phyloP scores from a whole-genome alignment of 2,113 vertebrate genomes.

The Oryzias curvinotus region DNA sequence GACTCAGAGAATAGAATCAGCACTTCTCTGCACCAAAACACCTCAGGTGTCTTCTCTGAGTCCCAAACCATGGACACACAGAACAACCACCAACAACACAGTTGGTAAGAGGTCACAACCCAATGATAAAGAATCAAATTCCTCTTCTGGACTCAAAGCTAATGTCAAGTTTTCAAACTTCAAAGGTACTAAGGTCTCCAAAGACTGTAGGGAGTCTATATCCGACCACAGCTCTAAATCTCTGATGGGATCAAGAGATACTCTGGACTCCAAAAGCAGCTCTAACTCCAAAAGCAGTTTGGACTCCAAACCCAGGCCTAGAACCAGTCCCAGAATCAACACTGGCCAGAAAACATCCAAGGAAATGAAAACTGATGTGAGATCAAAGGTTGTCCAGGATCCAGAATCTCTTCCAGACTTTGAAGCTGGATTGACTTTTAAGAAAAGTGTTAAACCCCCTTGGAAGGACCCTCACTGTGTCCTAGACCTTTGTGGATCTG shows the following conservation, averaged over 20 bases:
- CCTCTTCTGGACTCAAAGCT: conserved; percentile 14
- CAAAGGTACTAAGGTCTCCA: neutral
- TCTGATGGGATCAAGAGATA: conserved; percentile 18
- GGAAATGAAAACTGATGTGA: conserved; percentile 6
- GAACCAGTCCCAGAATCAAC: conserved; percentile 11
- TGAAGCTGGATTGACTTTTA: conserved; percentile 2
- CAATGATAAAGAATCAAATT: conserved; percentile 16
- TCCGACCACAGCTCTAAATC: conserved; percentile 1
- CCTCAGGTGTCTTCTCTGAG: conserved; percentile 2
- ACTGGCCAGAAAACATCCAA: conserved; percentile 15
- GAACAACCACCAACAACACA: neutral
- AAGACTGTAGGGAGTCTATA: conserved; percentile 22
- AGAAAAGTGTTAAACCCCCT: neutral
- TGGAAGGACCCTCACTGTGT: conserved; percentile 9
- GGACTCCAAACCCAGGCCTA: conserved; percentile 22
- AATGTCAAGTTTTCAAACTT: conserved; percentile 24
- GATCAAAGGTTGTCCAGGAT: neutral
- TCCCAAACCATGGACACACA: conserved; percentile 27
- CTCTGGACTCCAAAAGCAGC: conserved; percentile 29
- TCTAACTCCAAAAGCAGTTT: too few relatives aligned
- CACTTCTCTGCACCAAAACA: neutral
- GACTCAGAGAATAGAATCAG: conserved; percentile 2
- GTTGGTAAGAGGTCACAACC: neutral
- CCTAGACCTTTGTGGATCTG: neutral
- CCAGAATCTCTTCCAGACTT: conserved; percentile 4